Evolutionary conservation across 2,113 vertebrate genomes (phyloP).

Genomic region (Taurulus bubalis): DNA sequence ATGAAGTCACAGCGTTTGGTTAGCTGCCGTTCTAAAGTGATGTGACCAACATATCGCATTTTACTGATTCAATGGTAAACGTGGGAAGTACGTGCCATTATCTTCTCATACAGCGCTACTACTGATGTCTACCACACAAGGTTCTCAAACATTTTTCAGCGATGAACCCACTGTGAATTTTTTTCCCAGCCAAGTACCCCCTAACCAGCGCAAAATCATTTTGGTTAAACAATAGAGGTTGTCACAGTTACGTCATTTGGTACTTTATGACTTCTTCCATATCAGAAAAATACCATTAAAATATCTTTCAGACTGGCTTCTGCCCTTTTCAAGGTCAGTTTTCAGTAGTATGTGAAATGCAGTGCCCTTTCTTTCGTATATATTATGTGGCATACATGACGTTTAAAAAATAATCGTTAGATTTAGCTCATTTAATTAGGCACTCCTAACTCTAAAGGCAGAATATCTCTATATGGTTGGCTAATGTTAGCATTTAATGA

Average conservation of each 20-base stretch:
- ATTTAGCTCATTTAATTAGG: background rate
- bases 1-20: background rate
- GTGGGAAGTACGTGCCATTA: background rate
- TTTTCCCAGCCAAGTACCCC: too few species aligned
- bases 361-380: background rate
- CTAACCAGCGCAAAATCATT: too few species aligned
- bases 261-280: background rate
- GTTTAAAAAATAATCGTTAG: background rate
- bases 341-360: background rate
- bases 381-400: background rate
- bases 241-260: background rate
- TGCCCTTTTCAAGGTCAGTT: background rate
- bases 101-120: background rate
- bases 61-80: background rate
- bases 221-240: too few species aligned
- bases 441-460: background rate
- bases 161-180: too few species aligned
- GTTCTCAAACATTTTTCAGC: too few species aligned
- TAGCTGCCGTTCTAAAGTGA: background rate
- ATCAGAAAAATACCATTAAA: background rate
- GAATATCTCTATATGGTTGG: too few species aligned
- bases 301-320: background rate
- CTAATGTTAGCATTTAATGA: too few species aligned
- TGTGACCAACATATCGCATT: constrained; percentile 2
- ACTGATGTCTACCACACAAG: too few species aligned